Conservation (phyloP, 2,113 vertebrate genomes). For the Alethe diademata region DNA sequence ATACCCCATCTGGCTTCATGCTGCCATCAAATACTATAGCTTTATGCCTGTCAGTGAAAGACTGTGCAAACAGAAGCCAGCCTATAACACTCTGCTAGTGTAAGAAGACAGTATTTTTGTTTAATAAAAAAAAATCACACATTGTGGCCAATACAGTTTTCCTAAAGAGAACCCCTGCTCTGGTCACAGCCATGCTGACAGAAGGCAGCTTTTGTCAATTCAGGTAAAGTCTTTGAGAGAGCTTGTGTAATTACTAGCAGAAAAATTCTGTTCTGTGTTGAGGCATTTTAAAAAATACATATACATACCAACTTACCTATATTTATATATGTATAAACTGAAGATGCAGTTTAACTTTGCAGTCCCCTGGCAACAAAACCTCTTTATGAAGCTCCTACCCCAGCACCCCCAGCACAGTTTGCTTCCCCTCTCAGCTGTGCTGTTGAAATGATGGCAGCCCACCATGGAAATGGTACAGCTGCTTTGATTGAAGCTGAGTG, state of each 20-base stretch:
- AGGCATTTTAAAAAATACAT: not conserved
- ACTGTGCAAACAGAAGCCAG: not conserved
- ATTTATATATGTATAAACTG: not conserved
- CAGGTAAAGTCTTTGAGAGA: not conserved
- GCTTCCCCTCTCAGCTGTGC: not conserved
- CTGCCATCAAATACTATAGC: not conserved
- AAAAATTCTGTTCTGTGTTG: not conserved
- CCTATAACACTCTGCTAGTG: not conserved
- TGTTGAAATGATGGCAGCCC: not conserved
- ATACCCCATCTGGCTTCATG: not conserved
- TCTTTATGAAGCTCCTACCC: not conserved
- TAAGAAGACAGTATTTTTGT: slow-evolving; percentile 18
- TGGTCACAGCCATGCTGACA: not conserved
- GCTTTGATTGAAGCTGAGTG: not conserved
- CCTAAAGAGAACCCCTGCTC: not conserved
- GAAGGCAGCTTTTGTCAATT: slow-evolving; percentile 24
- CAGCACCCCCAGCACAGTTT: not conserved
- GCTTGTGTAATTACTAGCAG: not conserved
- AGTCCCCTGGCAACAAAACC: not conserved
- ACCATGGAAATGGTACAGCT: accelerated
- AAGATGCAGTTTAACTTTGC: not conserved
- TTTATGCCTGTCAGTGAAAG: not conserved
- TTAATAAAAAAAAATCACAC: not conserved
- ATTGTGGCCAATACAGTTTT: not conserved
- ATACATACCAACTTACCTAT: not conserved